phyloP scores from a whole-genome alignment of 1,140 invertebrate genomes.

The Drosophila kohkoa region DNA sequence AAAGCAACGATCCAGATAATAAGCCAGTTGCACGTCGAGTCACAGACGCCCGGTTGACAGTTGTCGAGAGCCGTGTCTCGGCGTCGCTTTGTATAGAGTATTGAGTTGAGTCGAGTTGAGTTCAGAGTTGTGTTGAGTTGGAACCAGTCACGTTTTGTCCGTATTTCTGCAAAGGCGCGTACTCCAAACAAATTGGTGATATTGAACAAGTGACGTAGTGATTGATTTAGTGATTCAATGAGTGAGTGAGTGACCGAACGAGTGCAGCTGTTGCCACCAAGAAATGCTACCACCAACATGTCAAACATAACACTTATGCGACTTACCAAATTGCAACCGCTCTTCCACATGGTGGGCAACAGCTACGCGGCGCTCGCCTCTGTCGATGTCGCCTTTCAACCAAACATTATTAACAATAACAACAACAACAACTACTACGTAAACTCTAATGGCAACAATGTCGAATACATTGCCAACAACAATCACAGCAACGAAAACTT shows the following conservation, averaged over 20 bases:
- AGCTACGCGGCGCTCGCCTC: slow-evolving; percentile 60
- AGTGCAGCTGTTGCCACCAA: slow-evolving; percentile 20
- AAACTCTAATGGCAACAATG: not conserved
- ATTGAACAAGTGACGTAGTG: slow-evolving; percentile 33
- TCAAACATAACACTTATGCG: slow-evolving; percentile 62
- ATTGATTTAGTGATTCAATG: slow-evolving; percentile 40
- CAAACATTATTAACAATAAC: slow-evolving; percentile 32
- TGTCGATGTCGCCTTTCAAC: slow-evolving; percentile 48
- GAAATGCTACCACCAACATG: slow-evolving; percentile 45
- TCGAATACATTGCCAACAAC: slow-evolving; percentile 11
- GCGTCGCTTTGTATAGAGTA: not conserved
- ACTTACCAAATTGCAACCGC: slow-evolving; percentile 63
- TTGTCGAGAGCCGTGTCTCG: slow-evolving; percentile 31
- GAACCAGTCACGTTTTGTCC: slow-evolving; percentile 50
- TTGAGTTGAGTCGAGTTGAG: not conserved
- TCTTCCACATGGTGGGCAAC: slow-evolving; percentile 56
- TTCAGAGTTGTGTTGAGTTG: not conserved
- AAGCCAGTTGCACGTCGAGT: slow-evolving; percentile 44
- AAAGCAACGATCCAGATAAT: slow-evolving; percentile 38
- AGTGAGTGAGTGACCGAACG: slow-evolving; percentile 1
- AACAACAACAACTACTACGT: slow-evolving; percentile 20
- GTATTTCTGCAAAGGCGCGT: slow-evolving; percentile 13
- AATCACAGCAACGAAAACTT: slow-evolving; percentile 57
- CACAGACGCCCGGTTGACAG: slow-evolving; percentile 43
- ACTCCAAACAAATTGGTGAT: slow-evolving; percentile 15